Conservation (phyloP, 2,113 vertebrate species). For the Sitta europaea region DNA sequence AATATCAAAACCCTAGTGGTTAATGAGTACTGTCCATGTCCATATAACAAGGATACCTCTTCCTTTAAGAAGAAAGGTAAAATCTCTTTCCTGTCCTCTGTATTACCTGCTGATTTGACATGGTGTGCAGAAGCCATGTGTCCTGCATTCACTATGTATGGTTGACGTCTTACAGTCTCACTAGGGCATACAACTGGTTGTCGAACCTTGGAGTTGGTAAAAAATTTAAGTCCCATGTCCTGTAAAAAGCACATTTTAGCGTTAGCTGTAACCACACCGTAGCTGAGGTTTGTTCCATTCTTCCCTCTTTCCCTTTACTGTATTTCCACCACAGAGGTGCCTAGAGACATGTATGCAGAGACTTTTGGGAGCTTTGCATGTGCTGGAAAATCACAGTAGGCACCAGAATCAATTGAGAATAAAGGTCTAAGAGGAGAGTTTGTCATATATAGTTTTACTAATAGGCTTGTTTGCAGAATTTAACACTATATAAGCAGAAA, state of each 20-base stretch:
- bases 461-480: not conserved
- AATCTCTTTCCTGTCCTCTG: not conserved
- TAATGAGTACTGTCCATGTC: not conserved
- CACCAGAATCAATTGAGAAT: not conserved
- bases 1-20: not conserved
- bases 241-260: not conserved
- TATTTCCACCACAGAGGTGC: not conserved
- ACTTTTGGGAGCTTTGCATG: not conserved
- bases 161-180: not conserved
- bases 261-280: not conserved
- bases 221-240: slow-evolving; percentile 63
- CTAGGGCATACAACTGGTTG: slow-evolving; percentile 53
- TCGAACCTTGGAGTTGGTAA: slow-evolving; percentile 58
- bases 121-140: not conserved
- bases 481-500: not conserved
- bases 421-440: not conserved
- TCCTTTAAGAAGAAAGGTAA: not conserved
- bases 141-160: not conserved
- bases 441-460: not conserved
- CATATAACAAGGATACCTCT: not conserved
- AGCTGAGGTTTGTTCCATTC: not conserved
- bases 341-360: not conserved
- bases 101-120: slow-evolving; percentile 17
- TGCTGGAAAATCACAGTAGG: not conserved
- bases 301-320: not conserved